Percentiles rank a stretch among this genome's conserved stretches.
These are phyloP conservation scores for Denticeps clupeoides DNA, from an alignment of 2,797 vertebrate genomes.

Conservation along the genomic window DNA sequence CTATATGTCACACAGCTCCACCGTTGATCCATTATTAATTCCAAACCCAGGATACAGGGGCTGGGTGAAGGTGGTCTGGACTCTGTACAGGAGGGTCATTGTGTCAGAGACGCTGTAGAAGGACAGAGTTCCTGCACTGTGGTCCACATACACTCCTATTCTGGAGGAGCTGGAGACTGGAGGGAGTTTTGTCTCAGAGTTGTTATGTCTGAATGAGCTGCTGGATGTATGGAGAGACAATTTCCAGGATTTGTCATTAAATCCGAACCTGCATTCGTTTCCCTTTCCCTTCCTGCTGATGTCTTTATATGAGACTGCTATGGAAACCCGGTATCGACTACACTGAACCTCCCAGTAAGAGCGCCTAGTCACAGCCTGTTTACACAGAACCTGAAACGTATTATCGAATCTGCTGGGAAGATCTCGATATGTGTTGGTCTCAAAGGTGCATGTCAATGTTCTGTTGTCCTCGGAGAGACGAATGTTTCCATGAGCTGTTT, in stretches of 20 bases:
- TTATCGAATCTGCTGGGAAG: constrained; percentile 22
- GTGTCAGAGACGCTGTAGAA: constrained; percentile 28
- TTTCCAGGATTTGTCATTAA: constrained; percentile 30
- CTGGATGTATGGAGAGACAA: constrained; percentile 8
- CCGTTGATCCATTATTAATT: too few relatives aligned
- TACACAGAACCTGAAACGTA: constrained; percentile 29
- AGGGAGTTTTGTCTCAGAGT: constrained; percentile 26
- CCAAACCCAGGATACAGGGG: constrained; percentile 37
- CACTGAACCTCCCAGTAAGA: constrained; percentile 31
- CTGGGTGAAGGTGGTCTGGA: constrained; percentile 30
- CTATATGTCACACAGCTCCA: too few relatives aligned
- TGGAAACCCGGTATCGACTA: constrained; percentile 4
- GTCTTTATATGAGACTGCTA: constrained; percentile 23
- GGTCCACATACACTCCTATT: constrained; percentile 29
- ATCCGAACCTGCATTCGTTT: constrained; percentile 21
- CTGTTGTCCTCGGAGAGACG: constrained; percentile 23
- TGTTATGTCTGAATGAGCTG: constrained; percentile 21
- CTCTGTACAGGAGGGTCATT: constrained; percentile 27
- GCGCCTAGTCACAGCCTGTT: constrained; percentile 18
- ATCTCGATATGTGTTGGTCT: constrained; percentile 22
- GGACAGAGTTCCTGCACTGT: constrained; percentile 21
- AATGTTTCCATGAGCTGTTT: constrained; percentile 26
- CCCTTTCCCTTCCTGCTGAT: constrained; percentile 20
- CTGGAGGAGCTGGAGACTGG: not conserved
- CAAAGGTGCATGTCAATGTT: constrained; percentile 2